A percentile compares a stretch with the other conserved stretches of the same genome.
Evolutionary conservation across 2,888 invertebrate genomes (phyloP).

Genomic region (Synanthedon formicaeformis): DNA sequence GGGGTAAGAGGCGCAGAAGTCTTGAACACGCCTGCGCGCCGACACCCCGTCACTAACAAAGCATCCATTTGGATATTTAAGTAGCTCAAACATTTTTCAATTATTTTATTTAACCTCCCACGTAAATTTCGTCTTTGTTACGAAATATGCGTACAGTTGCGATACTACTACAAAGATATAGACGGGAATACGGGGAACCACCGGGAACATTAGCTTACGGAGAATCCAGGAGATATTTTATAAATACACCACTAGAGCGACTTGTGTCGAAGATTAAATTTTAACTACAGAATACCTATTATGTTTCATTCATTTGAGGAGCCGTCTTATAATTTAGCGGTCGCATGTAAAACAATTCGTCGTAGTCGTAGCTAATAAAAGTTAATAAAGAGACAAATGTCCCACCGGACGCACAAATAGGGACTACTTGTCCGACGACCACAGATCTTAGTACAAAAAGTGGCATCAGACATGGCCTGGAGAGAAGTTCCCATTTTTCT

Average conservation of each 20-base stretch:
- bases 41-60: conserved; percentile 26
- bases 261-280: no score
- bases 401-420: conserved; percentile 25
- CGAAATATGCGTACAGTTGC: conserved; percentile 3
- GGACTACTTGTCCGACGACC: conserved; percentile 6
- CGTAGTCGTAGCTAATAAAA: conserved; percentile 10
- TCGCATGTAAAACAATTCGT: neutral
- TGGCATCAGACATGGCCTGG: conserved; percentile 7
- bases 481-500: conserved; percentile 43
- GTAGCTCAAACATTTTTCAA: neutral
- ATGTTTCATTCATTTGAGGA: no score
- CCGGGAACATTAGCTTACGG: no score
- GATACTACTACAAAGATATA: neutral
- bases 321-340: no score
- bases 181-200: neutral
- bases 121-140: neutral
- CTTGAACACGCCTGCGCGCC: conserved; percentile 40
- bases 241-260: no score
- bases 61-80: conserved; percentile 24
- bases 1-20: conserved; percentile 40
- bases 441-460: conserved; percentile 2
- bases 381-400: conserved; percentile 19
- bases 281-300: no score
- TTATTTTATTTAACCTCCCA: neutral
- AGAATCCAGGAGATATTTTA: no score